phyloP scores from a whole-genome alignment of 2,888 invertebrate species.

The Hypolimnas misippus region DNA sequence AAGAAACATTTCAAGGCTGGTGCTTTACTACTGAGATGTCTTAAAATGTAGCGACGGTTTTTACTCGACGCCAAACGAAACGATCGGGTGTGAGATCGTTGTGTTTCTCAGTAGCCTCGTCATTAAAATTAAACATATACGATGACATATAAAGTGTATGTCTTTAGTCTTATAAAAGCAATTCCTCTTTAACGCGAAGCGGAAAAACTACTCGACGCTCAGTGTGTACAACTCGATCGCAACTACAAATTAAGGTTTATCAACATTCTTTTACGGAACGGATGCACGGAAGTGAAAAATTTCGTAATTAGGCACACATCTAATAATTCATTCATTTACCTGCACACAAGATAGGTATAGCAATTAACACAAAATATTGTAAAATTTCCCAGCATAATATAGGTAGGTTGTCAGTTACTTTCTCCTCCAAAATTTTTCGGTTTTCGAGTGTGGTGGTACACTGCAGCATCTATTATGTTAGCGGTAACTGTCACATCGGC shows the following conservation, averaged over 20 bases:
- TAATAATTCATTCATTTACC: neutral
- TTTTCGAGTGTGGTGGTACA: neutral
- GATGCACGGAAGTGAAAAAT: slow-evolving; percentile 5
- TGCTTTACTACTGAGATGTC: slow-evolving; percentile 17
- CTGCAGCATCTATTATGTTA: neutral
- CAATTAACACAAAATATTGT: too few species aligned
- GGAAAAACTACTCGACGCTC: neutral
- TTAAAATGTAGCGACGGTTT: neutral
- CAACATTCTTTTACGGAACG: slow-evolving; percentile 2
- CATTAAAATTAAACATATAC: neutral
- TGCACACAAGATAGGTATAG: too few species aligned
- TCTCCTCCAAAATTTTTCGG: too few species aligned
- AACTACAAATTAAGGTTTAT: neutral
- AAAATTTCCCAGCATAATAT: too few species aligned
- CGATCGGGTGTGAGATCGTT: slow-evolving; percentile 8
- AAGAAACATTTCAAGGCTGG: slow-evolving; percentile 21
- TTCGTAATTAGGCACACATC: neutral
- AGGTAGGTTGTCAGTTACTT: too few species aligned
- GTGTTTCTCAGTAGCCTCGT: neutral
- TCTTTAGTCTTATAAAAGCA: neutral
- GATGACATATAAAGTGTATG: neutral
- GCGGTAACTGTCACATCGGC: slow-evolving; percentile 19
- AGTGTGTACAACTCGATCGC: too few species aligned
- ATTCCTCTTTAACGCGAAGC: neutral
- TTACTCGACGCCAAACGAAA: slow-evolving; percentile 1